Evolutionary conservation across 2,797 vertebrate genomes (phyloP).

Genomic region (Platalea minor): DNA sequence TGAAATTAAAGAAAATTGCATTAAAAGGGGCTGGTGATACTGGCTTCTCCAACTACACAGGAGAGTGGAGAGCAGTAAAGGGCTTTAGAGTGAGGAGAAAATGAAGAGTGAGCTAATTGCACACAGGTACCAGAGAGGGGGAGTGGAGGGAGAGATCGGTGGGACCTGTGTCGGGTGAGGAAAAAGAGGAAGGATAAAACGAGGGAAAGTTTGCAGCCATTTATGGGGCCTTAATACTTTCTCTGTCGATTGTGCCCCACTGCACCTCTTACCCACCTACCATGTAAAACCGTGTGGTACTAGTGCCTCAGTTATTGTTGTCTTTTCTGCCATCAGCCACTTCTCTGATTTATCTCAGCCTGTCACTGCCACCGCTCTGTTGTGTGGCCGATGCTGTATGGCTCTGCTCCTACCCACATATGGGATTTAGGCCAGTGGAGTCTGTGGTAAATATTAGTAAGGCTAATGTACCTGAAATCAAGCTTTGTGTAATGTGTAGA

Average conservation of each 20-base stretch:
- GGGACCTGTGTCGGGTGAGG: neutral
- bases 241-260: neutral
- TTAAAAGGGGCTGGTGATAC: neutral
- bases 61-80: neutral
- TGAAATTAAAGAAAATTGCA: neutral
- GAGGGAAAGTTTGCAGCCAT: neutral
- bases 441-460: neutral
- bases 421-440: neutral
- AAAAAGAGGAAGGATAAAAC: neutral
- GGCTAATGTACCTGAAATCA: neutral
- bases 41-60: neutral
- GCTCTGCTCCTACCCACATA: neutral
- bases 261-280: neutral
- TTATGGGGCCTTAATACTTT: neutral
- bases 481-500: neutral
- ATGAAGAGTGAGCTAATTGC: neutral
- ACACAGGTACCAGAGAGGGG: neutral
- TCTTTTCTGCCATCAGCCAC: neutral
- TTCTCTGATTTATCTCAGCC: neutral
- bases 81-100: neutral
- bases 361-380: neutral
- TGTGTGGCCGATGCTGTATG: fast-evolving
- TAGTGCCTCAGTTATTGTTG: neutral
- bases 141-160: neutral
- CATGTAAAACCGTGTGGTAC: fast-evolving